These are phyloP conservation scores for Eleutherodactylus coqui DNA, from an alignment of 2,797 vertebrate genomes.

Conservation along the genomic window DNA sequence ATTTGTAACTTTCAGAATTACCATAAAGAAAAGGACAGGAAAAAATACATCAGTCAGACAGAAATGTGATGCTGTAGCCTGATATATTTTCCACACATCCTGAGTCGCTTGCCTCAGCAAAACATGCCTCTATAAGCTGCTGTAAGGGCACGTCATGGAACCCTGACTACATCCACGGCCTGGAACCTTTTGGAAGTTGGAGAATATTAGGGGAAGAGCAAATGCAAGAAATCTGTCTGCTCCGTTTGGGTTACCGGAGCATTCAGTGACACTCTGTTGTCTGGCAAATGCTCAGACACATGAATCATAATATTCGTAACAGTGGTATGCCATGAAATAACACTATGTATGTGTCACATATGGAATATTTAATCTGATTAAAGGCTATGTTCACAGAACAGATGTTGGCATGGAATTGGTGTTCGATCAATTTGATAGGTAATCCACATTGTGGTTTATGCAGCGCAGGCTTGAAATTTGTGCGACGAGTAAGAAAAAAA, in stretches of 20 bases:
- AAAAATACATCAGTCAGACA: constrained; percentile 45
- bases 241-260: constrained; percentile 31
- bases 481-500: too few relatives aligned
- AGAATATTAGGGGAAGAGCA: not conserved
- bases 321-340: constrained; percentile 16
- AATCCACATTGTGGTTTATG: too few relatives aligned
- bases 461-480: too few relatives aligned
- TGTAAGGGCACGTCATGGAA: constrained; percentile 39
- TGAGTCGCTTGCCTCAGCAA: constrained; percentile 37
- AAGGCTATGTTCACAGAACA: too few relatives aligned
- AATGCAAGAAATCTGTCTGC: constrained; percentile 25
- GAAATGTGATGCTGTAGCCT: constrained; percentile 35
- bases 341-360: not conserved
- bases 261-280: constrained; percentile 7
- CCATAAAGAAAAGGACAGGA: not conserved
- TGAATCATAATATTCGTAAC: constrained; percentile 26
- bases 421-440: too few relatives aligned
- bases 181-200: constrained; percentile 20
- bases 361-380: not conserved
- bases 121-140: constrained; percentile 13
- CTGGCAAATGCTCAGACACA: constrained; percentile 8
- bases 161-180: constrained; percentile 39
- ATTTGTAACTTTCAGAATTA: constrained; percentile 50
- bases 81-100: constrained; percentile 54
- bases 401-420: too few relatives aligned